phyloP scores from a whole-genome alignment of 2,797 vertebrate genomes.

The Scarus forsteni region DNA sequence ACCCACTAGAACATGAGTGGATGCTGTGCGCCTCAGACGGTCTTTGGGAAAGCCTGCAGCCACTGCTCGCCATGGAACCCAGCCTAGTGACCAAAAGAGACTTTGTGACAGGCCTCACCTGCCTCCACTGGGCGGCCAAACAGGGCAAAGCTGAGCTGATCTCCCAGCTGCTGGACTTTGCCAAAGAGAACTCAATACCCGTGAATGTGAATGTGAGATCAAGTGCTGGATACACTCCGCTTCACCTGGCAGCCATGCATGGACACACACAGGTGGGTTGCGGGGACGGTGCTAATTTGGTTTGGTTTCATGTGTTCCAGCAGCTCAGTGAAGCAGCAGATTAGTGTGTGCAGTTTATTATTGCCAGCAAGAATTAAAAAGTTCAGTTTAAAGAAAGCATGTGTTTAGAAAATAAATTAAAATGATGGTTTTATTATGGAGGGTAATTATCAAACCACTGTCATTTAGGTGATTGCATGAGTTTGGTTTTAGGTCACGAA shows the following conservation, averaged over 20 bases:
- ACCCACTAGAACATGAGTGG: conserved; percentile 96
- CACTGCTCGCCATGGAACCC: conserved; percentile 89
- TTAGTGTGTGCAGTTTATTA: conserved; percentile 12
- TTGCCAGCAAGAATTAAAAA: neutral
- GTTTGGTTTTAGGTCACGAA: too few relatives aligned
- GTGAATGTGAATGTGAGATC: conserved; percentile 92
- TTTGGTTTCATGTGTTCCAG: conserved; percentile 40
- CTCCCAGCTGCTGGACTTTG: conserved; percentile 89
- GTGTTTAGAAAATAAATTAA: too few relatives aligned
- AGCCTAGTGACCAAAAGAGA: conserved; percentile 90
- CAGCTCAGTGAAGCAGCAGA: conserved; percentile 21
- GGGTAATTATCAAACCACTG: too few relatives aligned
- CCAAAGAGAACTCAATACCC: conserved; percentile 85
- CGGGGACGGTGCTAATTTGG: conserved; percentile 40
- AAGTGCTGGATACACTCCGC: conserved; percentile 92
- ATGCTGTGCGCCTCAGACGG: conserved; percentile 94
- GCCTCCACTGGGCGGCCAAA: conserved; percentile 97
- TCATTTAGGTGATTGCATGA: too few relatives aligned
- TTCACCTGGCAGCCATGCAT: conserved; percentile 97
- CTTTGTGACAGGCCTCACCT: conserved; percentile 96
- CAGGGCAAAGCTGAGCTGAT: conserved; percentile 93
- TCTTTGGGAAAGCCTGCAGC: conserved; percentile 92
- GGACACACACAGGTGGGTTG: conserved; percentile 91
- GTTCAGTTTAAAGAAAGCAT: neutral
- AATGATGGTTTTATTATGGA: too few relatives aligned